Conservation (phyloP, 2,113 vertebrate species). For the Columbina picui region DNA sequence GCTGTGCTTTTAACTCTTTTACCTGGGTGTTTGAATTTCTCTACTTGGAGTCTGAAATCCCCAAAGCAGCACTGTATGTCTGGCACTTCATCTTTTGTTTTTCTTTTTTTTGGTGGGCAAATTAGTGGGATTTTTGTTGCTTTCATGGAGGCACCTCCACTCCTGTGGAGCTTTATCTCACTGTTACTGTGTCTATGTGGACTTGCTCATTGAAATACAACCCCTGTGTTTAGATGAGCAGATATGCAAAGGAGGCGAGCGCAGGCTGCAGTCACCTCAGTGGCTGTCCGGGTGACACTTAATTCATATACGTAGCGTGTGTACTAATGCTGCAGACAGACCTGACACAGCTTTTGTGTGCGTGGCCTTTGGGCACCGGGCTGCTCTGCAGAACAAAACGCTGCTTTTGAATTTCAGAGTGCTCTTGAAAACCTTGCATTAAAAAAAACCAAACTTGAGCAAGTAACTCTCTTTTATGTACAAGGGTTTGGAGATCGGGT, state of each 20-base stretch:
- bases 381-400: not conserved
- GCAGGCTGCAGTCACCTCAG: not conserved
- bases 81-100: not conserved
- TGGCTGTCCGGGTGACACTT: not conserved
- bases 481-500: not conserved
- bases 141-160: not conserved
- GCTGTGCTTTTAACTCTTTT: not conserved
- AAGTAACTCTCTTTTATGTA: not conserved
- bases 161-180: not conserved
- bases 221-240: not conserved
- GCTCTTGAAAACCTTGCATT: not conserved
- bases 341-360: not conserved
- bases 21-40: not conserved
- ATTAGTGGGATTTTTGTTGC: not conserved
- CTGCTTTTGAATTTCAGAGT: not conserved
- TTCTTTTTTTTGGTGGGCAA: not conserved
- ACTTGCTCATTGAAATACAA: not conserved
- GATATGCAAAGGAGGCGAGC: not conserved
- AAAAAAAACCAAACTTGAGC: not conserved
- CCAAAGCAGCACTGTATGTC: not conserved
- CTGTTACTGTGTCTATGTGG: not conserved
- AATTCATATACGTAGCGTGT: not conserved
- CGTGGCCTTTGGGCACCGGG: not conserved
- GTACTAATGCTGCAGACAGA: not conserved
- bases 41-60: not conserved